Evolutionary conservation across 2,797 vertebrate genomes (phyloP), one percentile per base, ranked within the genome.

Genomic region (Pangasius mekongensis): DNA sequence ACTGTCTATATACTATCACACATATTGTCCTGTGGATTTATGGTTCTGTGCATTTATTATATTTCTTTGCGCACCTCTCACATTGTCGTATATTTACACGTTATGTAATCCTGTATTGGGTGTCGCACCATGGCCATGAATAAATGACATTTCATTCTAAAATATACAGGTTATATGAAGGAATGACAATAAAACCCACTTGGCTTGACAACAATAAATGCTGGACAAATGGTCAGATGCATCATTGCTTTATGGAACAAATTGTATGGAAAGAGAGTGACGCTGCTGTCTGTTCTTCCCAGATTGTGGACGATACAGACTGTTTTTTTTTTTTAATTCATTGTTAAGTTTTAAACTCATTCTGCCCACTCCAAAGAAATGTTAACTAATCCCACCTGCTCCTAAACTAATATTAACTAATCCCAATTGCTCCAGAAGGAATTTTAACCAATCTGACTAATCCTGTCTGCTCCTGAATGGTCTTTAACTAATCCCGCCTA

Each of bases 241-340:
- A 39, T 74, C 33, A 36, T n/a, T 56, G 33, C 39, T 85, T 85
- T 62, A 43, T 62, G 69, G 69, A 86, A 58, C 56, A n/a, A 58
- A 86, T 4, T 76, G 69, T 86, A 33, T 73, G 84, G 84, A 54
- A 76, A 13, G 84, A 58, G 69, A 43, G 69, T 13, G 69, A 74
- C 5, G 7, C 33, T 43, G 30, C 47, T 71, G 33, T 85, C 69
- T 73, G 27, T 85, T 73, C 67, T 74, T 85, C 54, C 67, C 67
- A 58, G 43, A 85, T 16, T 54, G 67, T 33, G 8, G 13, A 60
- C 47, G 39, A 36, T 58, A 64, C 0, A 2, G 33, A 39, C 6
- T 43, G 71, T 22, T 20, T 74, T 20, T 73, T 73, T 18, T 33
- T 3, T 69, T 73, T 27, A 76, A 76, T 22, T 47, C 39, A n/a